phyloP scores from a whole-genome alignment of 2,888 invertebrate genomes.

The Notodonta ziczac region DNA sequence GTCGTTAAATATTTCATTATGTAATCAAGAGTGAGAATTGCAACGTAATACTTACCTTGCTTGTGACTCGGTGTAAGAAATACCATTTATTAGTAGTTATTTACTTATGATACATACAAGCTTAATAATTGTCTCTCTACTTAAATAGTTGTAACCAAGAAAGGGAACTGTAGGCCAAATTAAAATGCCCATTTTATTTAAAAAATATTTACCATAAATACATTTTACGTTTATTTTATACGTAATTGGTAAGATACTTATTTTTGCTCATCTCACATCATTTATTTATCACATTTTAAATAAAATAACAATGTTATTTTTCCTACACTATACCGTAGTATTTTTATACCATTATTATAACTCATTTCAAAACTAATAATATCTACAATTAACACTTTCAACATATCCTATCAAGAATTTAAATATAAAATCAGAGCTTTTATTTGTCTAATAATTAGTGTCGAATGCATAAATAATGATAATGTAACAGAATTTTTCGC shows the following conservation, averaged over 20 bases:
- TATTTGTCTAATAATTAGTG: slow-evolving; percentile 29
- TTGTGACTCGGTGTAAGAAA: slow-evolving; percentile 32
- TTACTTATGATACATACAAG: slow-evolving; percentile 17
- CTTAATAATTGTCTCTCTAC: slow-evolving; percentile 11
- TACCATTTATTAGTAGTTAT: slow-evolving; percentile 22
- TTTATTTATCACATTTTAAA: too few species aligned
- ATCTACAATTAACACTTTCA: slow-evolving; percentile 26
- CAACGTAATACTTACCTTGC: slow-evolving; percentile 35
- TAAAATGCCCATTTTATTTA: too few species aligned
- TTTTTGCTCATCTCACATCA: too few species aligned
- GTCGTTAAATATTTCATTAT: slow-evolving; percentile 25
- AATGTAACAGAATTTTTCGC: slow-evolving; percentile 19
- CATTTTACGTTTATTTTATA: too few species aligned
- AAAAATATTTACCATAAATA: too few species aligned
- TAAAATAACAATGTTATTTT: not conserved
- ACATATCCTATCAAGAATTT: slow-evolving; percentile 44
- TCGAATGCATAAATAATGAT: slow-evolving; percentile 32
- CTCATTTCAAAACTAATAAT: slow-evolving; percentile 18
- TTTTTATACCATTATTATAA: slow-evolving; percentile 17
- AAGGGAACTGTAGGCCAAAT: too few species aligned
- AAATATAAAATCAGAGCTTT: slow-evolving; percentile 39
- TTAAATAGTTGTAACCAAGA: not conserved
- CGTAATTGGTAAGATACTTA: too few species aligned
- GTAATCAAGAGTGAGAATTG: slow-evolving; percentile 43
- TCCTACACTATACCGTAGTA: slow-evolving; percentile 14